Base-by-base conservation (phyloP, 2,797 vertebrate genomes). In the Sebastes itinus region DNA sequence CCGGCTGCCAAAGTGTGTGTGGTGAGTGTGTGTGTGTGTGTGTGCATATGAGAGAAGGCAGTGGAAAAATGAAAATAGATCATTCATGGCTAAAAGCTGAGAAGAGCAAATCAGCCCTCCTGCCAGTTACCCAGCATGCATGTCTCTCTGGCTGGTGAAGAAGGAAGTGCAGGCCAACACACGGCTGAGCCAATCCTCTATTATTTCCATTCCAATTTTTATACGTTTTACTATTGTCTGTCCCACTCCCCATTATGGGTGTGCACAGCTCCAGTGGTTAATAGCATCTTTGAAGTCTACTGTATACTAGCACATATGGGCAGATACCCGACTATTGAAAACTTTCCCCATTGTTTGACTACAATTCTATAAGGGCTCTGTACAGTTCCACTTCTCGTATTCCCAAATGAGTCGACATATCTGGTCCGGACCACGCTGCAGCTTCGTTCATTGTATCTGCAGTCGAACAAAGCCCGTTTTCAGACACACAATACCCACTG, bases 61-160 rank as follows among this genome's bases (percentile, higher is more conserved):
- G 66, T 83, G 83, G 46, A 72, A 87, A 90, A 87, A 87, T 84
- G n/a, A 88, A 91, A 92, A 93, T 87, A 84, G 73, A 92, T 89
- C 70, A 89, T 90, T 94, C 78, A 89, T 83, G 66, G 84, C 83
- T 86, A 82, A 88, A 89, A 86, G 83, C 78, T 89, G 84, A 87
- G 80, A 80, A 77, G 82, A 83, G 82, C 63, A 81, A 80, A 90
- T 75, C 67, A 46, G 56, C 59, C 72, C 74, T 60, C 77, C 65
- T 92, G 91, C 89, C 91, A 89, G 82, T 86, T 85, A 89, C 86
- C 84, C 84, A 84, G 87, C 82, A 78, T 87, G 86, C 81, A 68
- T 81, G 81, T 85, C 80, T 79, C 66, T 88, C 82, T 92, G 85
- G 79, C 92, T 75, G 30, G 64, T 16, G 23, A 78, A 74, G 73